phyloP scores from a whole-genome alignment of 1,140 invertebrate genomes.

The Aphelenchoides besseyi region DNA sequence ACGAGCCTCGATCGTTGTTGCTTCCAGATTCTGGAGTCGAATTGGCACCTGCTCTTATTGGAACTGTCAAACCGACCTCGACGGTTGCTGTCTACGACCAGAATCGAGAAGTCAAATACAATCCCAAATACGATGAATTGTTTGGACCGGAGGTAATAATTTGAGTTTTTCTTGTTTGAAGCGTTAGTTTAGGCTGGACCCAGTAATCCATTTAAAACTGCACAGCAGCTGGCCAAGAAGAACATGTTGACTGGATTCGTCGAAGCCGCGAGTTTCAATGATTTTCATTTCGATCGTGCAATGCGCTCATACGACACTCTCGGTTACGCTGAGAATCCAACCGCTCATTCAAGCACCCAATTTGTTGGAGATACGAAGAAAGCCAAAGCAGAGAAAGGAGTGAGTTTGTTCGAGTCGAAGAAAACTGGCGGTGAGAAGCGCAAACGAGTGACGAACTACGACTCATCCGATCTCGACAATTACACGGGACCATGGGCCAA shows the following conservation, averaged over 20 bases:
- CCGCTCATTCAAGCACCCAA: constrained; percentile 70
- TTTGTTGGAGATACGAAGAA: constrained; percentile 56
- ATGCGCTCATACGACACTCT: constrained; percentile 77
- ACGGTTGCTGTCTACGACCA: constrained; percentile 68
- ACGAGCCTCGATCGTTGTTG: constrained; percentile 6
- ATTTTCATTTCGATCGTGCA: constrained; percentile 98
- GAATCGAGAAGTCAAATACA: constrained; percentile 77
- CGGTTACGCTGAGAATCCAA: constrained; percentile 92
- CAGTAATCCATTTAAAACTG: constrained; percentile 59
- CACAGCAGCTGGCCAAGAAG: constrained; percentile 66
- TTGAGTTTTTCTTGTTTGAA: constrained; percentile 9
- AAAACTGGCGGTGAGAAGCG: constrained; percentile 71
- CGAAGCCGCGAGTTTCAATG: constrained; percentile 87
- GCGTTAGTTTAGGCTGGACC: constrained; percentile 50
- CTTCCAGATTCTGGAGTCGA: constrained; percentile 18
- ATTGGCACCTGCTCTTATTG: constrained; percentile 36
- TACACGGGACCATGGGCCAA: constrained; percentile 83
- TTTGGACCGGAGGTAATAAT: constrained; percentile 76
- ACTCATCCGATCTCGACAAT: constrained; percentile 86
- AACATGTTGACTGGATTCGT: constrained; percentile 92
- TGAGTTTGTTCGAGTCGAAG: constrained; percentile 53
- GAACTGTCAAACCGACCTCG: constrained; percentile 20
- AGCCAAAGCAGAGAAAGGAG: constrained; percentile 42
- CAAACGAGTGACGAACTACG: constrained; percentile 83
- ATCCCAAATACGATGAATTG: constrained; percentile 91